Conservation (phyloP, 2,113 vertebrate species). For the Alexandromys fortis region DNA sequence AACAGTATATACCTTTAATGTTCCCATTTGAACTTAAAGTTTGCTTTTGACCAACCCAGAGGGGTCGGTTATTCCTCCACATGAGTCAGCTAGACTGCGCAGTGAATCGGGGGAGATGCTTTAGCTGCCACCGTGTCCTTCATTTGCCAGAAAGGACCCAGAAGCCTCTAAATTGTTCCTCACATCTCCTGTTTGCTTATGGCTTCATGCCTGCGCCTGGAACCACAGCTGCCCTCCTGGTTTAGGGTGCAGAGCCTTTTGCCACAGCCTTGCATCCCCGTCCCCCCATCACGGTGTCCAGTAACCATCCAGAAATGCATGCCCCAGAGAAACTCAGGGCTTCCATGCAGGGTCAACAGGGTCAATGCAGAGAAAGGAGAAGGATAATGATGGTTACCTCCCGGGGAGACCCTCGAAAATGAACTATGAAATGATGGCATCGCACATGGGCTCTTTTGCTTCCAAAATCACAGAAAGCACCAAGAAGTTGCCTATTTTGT, state of each 20-base stretch:
- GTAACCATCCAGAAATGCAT: conserved; percentile 68
- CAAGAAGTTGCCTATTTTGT: conserved; percentile 2
- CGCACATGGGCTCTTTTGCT: background rate
- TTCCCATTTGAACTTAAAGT: conserved; percentile 64
- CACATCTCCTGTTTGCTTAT: conserved; percentile 82
- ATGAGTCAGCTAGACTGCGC: conserved; percentile 56
- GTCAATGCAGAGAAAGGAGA: conserved; percentile 62
- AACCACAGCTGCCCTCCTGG: conserved; percentile 76
- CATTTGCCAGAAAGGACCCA: conserved; percentile 70
- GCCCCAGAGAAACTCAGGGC: conserved; percentile 59
- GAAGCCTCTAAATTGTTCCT: conserved; percentile 62
- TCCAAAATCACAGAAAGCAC: background rate
- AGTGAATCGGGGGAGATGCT: conserved; percentile 62
- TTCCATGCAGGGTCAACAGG: conserved; percentile 68
- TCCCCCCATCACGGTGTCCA: conserved; percentile 15
- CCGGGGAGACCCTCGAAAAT: conserved; percentile 33
- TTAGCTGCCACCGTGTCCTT: conserved; percentile 42
- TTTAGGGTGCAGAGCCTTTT: conserved; percentile 75
- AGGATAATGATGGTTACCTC: background rate
- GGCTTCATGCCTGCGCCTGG: conserved; percentile 75
- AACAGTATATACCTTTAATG: conserved; percentile 43
- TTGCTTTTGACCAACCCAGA: conserved; percentile 40
- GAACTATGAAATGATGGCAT: conserved; percentile 55
- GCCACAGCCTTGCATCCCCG: background rate
- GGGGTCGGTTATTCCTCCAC: conserved; percentile 64